Conservation (phyloP, 1,140 invertebrate species). For the Zeugodacus cucurbitae region DNA sequence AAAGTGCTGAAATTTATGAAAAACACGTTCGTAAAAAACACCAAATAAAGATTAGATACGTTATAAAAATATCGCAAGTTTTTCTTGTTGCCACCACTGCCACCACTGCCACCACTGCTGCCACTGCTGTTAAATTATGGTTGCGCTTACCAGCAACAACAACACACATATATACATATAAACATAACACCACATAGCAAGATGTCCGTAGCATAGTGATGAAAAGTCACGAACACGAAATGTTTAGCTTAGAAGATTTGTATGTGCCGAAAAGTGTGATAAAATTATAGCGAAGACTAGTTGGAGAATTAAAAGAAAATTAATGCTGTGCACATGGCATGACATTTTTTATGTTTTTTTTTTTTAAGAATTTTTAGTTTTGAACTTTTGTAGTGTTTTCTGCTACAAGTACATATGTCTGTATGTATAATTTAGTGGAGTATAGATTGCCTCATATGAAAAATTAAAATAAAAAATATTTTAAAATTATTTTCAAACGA, state of each 20-base stretch:
- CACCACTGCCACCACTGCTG: too few species aligned
- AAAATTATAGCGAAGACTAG: neutral
- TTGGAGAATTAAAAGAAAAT: too few species aligned
- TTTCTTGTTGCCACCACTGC: too few species aligned
- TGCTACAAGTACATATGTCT: too few species aligned
- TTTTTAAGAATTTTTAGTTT: too few species aligned
- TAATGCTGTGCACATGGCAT: too few species aligned
- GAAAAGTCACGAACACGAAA: conserved; percentile 14
- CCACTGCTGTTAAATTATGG: neutral
- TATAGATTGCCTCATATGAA: too few species aligned
- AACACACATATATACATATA: neutral
- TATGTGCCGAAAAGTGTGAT: neutral
- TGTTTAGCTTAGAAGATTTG: neutral
- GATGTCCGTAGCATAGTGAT: neutral
- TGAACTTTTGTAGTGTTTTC: too few species aligned
- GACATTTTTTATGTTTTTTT: too few species aligned
- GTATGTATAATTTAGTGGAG: too few species aligned
- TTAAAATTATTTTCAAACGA: too few species aligned
- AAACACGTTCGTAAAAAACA: conserved; percentile 37
- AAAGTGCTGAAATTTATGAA: neutral
- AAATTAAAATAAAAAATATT: too few species aligned
- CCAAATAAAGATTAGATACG: conserved; percentile 35
- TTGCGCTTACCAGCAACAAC: neutral
- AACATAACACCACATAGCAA: neutral
- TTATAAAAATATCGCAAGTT: neutral